phyloP scores from a whole-genome alignment of 1,140 invertebrate genomes.

The Cydia pomonella region DNA sequence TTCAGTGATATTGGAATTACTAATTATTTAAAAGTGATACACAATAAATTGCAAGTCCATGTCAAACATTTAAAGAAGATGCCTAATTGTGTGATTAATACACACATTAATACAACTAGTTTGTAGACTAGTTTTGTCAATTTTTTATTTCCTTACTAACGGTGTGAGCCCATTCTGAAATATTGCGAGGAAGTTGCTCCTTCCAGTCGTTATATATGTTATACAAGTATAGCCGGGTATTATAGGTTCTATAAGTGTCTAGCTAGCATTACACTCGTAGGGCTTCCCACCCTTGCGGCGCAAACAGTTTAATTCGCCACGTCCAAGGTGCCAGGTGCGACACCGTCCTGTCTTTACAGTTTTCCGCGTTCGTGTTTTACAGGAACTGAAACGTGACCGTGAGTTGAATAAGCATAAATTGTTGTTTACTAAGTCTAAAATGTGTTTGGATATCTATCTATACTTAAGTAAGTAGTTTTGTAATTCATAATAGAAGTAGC shows the following conservation, averaged over 20 bases:
- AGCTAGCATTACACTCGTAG: slow-evolving; percentile 34
- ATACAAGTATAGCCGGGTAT: background rate
- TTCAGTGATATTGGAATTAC: background rate
- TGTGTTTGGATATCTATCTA: too few relatives aligned
- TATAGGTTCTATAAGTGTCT: slow-evolving; percentile 16
- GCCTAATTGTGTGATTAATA: too few relatives aligned
- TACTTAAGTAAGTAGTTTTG: background rate
- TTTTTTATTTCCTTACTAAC: too few relatives aligned
- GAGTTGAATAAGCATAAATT: background rate
- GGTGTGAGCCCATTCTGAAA: too few relatives aligned
- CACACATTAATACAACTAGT: too few relatives aligned
- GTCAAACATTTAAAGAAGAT: too few relatives aligned
- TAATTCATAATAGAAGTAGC: too few relatives aligned
- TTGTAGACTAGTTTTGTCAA: background rate
- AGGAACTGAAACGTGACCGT: background rate
- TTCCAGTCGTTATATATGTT: background rate
- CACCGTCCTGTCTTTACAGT: background rate
- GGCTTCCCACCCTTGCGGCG: slow-evolving; percentile 38
- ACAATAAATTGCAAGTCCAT: too few relatives aligned
- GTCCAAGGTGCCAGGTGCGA: slow-evolving; percentile 17
- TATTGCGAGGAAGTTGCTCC: background rate
- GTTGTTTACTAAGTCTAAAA: too few relatives aligned
- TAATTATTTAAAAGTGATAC: background rate
- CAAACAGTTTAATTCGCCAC: slow-evolving; percentile 12
- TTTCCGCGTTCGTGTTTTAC: background rate